Evolutionary conservation across 2,797 vertebrate species (phyloP), one percentile per base, ranked within the genome.

Genomic region (Gambusia yucatana): DNA sequence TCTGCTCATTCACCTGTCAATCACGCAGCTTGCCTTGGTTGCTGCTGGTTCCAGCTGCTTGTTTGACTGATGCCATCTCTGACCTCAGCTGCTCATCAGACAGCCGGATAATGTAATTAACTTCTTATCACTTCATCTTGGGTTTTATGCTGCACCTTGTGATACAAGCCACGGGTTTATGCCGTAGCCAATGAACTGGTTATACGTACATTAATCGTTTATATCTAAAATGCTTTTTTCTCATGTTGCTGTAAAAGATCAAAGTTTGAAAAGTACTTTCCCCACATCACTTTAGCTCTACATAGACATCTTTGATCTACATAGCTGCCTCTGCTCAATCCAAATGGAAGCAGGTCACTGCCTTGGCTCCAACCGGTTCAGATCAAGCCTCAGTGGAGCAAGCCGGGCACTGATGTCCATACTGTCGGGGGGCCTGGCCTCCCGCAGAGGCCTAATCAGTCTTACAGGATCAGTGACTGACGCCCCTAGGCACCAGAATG

Each of bases 1-100:
- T 95, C 93, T 92, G 86, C 91, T 92, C 89, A 84, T 91, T 93
- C 90, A 84, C 84, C 95, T 95, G 95, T 96, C 95, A 96, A 91
- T 96, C 95, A 95, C 69, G 82, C 3, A 43, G 80, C 84, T 87
- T 77, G 89, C 80, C 86, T 88, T 77, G 84, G 89, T 84, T 90
- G 86, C 77, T 43, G 63, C 85, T 84, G 86, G 78, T 89, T 86
- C 71, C 82, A 55, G 74, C 72, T 67, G 65, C 83, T 83, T 77
- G 47, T 89, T 83, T 85, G 79, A 77, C 82, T 88, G 85, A 85
- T 76, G 85, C 79, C 36, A 82, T 80, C 78, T 78, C 81, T 91
- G 89, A 91, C 89, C 90, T 80, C 81, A 13, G 72, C 70, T 65
- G 83, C 83, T 86, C 80, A 82, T 70, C 80, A 78, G 74, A 85